Base-by-base conservation (phyloP, 2,797 vertebrate species). In the Pampus argenteus region DNA sequence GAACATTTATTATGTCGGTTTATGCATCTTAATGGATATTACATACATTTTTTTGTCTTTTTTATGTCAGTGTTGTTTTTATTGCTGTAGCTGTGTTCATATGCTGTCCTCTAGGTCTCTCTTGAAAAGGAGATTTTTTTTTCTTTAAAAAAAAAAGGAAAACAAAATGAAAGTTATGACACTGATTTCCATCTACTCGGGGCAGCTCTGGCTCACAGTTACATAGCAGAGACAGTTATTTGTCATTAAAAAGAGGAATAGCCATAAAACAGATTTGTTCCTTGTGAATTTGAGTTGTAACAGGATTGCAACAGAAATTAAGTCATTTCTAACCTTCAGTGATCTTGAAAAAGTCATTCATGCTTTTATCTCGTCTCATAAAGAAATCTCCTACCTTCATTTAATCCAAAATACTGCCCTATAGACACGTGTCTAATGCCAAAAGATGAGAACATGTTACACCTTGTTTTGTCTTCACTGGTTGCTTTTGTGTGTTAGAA, bases 291-390 rank as follows among this genome's bases (percentile, higher is more conserved):
- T n/a, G n/a, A n/a, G n/a, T n/a, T n/a, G n/a, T n/a, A n/a, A n/a
- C n/a, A n/a, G n/a, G n/a, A n/a, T n/a, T n/a, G n/a, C n/a, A n/a
- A n/a, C n/a, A n/a, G n/a, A 48, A 49, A 78, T 70, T 47, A 69
- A 79, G 66, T 79, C 36, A 67, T 72, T 47, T 69, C 36, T 82
- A 72, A 82, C 71, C 81, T 86, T 84, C 51, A 59, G 18, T 56
- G 58, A 57, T 79, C 55, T 68, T 52, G 48, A 64, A 80, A 73
- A 79, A 75, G 50, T 63, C 47, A 13, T 48, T 38, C 18, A 20
- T 0, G 26, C 34, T 52, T 70, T 65, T 57, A 58, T 71, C 64
- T 80, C 48, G 51, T 47, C 42, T 61, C 1, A 18, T 10, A 23
- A 59, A 48, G 22, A 42, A 48, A 67, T 48, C 65, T 40, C 22